A percentile compares a stretch with the other conserved stretches of the same genome.
phyloP scores from a whole-genome alignment of 2,113 vertebrate species.

The Orientallactaga bullata region DNA sequence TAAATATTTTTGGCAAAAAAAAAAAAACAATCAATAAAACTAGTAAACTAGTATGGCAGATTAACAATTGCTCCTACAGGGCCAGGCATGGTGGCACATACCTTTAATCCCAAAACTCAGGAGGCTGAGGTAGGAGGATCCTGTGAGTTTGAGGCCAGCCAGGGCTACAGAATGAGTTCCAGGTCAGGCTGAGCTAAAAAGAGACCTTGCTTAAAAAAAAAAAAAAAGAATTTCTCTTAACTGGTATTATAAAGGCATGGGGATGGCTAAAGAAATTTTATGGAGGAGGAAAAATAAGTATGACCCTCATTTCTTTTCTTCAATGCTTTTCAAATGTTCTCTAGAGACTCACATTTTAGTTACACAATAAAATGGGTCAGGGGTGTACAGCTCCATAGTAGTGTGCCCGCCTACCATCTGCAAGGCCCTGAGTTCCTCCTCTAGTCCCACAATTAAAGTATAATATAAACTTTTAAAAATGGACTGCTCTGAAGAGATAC shows the following conservation, averaged over 20 bases:
- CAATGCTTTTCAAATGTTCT: constrained; percentile 28
- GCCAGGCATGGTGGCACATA: no score
- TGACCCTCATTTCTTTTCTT: constrained; percentile 34
- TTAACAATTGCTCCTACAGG: neutral
- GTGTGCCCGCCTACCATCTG: neutral
- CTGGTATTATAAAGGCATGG: constrained; percentile 3
- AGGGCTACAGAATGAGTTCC: no score
- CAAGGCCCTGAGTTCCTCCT: neutral
- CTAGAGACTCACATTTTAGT: constrained; percentile 32
- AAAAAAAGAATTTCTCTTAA: neutral
- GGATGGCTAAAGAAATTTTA: neutral
- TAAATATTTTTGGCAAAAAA: neutral
- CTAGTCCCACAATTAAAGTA: neutral
- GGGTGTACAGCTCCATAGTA: neutral
- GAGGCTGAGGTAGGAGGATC: no score
- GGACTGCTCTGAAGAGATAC: neutral
- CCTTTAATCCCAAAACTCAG: no score
- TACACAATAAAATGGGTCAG: constrained; percentile 12
- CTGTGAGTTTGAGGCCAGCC: no score
- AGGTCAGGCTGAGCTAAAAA: no score
- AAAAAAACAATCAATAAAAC: constrained; percentile 16
- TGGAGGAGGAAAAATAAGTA: neutral
- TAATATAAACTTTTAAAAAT: constrained; percentile 21
- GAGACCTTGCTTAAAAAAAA: no score
- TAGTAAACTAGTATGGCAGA: constrained; percentile 30